Evolutionary conservation across 2,113 vertebrate species (phyloP).

Genomic region (Natator depressus): DNA sequence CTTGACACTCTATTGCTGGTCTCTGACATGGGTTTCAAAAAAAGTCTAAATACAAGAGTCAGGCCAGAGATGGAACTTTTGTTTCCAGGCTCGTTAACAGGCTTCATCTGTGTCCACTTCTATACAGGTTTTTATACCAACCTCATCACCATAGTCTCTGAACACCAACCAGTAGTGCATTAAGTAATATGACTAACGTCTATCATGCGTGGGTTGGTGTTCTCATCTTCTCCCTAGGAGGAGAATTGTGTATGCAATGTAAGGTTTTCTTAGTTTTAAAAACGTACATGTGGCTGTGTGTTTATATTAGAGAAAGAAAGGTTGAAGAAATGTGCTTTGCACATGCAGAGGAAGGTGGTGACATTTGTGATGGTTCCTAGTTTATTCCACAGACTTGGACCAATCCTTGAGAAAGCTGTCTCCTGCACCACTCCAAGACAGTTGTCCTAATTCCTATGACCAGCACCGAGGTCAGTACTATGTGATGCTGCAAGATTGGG

Average conservation of each 20-base stretch:
- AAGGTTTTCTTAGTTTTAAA: background rate
- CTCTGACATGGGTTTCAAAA: too few species aligned
- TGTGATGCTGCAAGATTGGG: background rate
- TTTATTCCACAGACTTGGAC: background rate
- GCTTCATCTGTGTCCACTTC: background rate
- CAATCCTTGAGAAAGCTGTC: background rate
- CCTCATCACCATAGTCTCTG: background rate
- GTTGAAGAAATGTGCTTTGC: background rate
- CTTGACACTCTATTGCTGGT: background rate
- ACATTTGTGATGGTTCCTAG: accelerated
- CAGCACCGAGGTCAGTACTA: background rate
- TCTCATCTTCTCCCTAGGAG: background rate
- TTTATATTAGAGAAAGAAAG: background rate
- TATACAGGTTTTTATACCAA: background rate
- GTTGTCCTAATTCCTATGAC: background rate
- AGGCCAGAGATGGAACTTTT: background rate
- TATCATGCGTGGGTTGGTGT: background rate
- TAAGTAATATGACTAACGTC: background rate
- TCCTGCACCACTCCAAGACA: background rate
- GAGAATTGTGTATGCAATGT: background rate
- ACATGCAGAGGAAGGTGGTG: background rate
- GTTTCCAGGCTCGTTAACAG: background rate
- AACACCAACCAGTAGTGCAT: background rate
- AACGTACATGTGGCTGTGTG: background rate
- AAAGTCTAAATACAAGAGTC: background rate